Conservation (phyloP, 2,797 vertebrate species). For the Hirundo rustica region DNA sequence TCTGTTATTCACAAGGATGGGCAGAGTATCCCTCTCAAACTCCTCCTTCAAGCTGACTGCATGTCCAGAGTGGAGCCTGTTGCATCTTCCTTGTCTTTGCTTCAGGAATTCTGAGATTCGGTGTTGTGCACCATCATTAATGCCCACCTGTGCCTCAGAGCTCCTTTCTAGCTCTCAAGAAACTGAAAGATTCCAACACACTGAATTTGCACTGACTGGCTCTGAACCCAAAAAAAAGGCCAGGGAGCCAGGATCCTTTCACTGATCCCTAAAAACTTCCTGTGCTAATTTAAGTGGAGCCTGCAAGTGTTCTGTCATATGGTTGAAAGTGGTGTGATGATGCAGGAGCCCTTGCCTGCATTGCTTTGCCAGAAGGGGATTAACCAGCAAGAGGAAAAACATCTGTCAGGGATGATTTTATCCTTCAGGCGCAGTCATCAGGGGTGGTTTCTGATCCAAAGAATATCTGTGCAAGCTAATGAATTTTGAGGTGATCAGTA, state of each 20-base stretch:
- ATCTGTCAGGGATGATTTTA: slow-evolving; percentile 30
- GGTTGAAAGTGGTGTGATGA: background rate
- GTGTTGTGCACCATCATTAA: background rate
- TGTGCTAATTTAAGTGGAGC: background rate
- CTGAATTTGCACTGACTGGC: background rate
- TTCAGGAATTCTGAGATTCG: accelerated
- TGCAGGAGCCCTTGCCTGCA: background rate
- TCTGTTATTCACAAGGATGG: background rate
- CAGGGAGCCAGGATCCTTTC: background rate
- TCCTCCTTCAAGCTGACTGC: background rate
- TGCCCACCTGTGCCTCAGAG: background rate
- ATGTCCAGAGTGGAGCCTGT: background rate
- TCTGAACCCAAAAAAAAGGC: background rate
- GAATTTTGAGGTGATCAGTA: background rate
- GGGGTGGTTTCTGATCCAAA: background rate
- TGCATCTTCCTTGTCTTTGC: background rate
- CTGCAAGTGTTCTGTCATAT: background rate
- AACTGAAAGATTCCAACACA: background rate
- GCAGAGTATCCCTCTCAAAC: background rate
- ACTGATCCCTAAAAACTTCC: background rate
- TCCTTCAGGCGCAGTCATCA: background rate
- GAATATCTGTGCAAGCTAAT: slow-evolving; percentile 5
- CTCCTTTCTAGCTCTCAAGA: background rate
- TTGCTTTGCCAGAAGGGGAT: background rate
- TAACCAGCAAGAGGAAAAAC: slow-evolving; percentile 30